Evolutionary conservation across 2,888 invertebrate genomes (phyloP).

Genomic region (Drosophila hamatofila): DNA sequence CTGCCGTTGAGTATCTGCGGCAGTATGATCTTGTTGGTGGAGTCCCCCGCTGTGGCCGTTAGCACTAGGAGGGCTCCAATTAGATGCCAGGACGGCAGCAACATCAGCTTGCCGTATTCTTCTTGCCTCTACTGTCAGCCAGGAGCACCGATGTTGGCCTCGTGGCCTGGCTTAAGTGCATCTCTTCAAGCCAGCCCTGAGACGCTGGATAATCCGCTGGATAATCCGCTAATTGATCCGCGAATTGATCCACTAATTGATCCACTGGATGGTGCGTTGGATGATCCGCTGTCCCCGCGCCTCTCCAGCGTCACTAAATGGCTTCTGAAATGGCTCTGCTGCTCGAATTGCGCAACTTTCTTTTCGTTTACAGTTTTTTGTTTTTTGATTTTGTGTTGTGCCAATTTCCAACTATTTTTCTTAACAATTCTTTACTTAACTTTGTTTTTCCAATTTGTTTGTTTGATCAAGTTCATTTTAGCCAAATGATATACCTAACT

Average conservation of each 20-base stretch:
- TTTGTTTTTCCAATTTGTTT: neutral
- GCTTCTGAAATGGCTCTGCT: too few species aligned
- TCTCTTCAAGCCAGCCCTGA: conserved; percentile 43
- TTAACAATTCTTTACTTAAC: neutral
- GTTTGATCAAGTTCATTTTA: neutral
- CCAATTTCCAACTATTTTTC: too few species aligned
- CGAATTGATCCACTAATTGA: too few species aligned
- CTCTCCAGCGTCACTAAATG: too few species aligned
- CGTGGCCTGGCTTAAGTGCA: conserved; percentile 72
- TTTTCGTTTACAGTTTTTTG: too few species aligned
- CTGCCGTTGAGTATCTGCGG: conserved; percentile 79
- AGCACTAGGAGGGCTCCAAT: conserved; percentile 86
- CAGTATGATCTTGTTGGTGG: conserved; percentile 84
- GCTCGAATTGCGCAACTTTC: too few species aligned
- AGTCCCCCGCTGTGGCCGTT: conserved; percentile 85
- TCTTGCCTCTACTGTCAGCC: conserved; percentile 55
- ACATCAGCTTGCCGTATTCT: conserved; percentile 84
- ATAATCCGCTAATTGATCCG: too few species aligned
- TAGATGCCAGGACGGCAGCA: conserved; percentile 84
- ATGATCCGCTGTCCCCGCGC: too few species aligned
- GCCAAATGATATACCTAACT: neutral
- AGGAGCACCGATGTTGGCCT: conserved; percentile 66
- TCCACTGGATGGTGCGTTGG: too few species aligned
- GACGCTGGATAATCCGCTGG: too few species aligned
- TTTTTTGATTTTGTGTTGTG: too few species aligned